phyloP scores from a whole-genome alignment of 1,140 invertebrate genomes.

The Antheraea mylitta region DNA sequence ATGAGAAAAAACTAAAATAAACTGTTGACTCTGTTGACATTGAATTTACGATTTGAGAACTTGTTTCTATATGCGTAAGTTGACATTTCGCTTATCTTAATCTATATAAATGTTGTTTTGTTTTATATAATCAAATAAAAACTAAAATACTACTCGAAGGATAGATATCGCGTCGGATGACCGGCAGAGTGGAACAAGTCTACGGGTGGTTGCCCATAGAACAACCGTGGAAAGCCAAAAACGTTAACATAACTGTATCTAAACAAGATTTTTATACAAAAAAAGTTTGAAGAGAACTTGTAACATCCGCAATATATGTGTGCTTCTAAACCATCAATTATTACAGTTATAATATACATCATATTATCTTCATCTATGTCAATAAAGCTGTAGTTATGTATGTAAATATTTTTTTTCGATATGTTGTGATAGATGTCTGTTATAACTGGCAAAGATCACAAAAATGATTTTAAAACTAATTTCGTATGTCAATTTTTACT shows the following conservation, averaged over 20 bases:
- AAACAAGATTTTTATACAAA: not conserved
- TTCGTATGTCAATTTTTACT: too few species aligned
- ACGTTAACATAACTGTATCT: slow-evolving; percentile 10
- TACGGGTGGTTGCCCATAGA: slow-evolving; percentile 12
- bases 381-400: too few species aligned
- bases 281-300: not conserved
- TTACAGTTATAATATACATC: not conserved
- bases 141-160: not conserved
- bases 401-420: too few species aligned
- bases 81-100: slow-evolving; percentile 2
- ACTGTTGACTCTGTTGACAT: slow-evolving; percentile 1
- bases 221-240: slow-evolving; percentile 6
- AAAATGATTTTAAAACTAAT: too few species aligned
- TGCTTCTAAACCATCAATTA: not conserved
- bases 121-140: not conserved
- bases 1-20: not conserved
- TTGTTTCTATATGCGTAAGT: not conserved
- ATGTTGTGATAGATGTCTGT: too few species aligned
- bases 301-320: not conserved
- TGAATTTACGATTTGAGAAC: not conserved
- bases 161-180: slow-evolving; percentile 5
- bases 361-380: too few species aligned
- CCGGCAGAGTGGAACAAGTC: slow-evolving; percentile 12
- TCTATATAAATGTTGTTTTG: not conserved
- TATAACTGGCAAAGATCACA: too few species aligned